Evolutionary conservation across 2,113 vertebrate genomes (phyloP), one percentile per base, ranked within the genome.

Genomic region (Cyprinodon tularosa): DNA sequence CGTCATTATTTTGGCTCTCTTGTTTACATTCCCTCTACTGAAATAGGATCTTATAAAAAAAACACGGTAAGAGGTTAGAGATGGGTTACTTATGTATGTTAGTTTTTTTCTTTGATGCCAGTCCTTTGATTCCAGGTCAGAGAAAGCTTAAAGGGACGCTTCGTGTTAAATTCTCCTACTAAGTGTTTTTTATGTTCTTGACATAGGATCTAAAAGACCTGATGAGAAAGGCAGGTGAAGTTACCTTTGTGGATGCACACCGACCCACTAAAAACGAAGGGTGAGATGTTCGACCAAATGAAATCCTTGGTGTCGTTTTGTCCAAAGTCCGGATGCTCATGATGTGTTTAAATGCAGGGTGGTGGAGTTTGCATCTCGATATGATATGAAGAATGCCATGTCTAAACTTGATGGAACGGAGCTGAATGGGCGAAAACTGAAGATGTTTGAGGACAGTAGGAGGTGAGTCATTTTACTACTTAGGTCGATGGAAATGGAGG

Each of bases 171-270:
- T 69, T 71, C 3, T 15, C 45, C 83, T 50, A 73, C 74, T 91
- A 76, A 90, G 69, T 63, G 3, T 1, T 1, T 47, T 0, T 68
- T 86, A 38, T 92, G 81, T 80, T 90, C 90, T 90, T 88, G 68
- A 92, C 85, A 91, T 93, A 97, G 96, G 96, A 97, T 91, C 94
- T 97, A 82, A 97, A 97, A 92, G 96, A 97, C 93, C 94, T 97
- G 88, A 97, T 97, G 96, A 96, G 96, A 92, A 97, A 97, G 91
- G 96, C 95, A 78, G 96, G 96, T 64, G 96, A 97, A 76, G 96
- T 97, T 57, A 97, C 96, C 36, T 97, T 97, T 95, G 96, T 97
- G 92, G 96, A 97, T 83, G 96, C 96, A 39, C 96, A 97, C 93
- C 94, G 96, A 85, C 94, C 95, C 89, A 97, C 96, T 89, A 95